Evolutionary conservation across 2,888 invertebrate species (phyloP), one percentile per base, ranked within the genome.

Genomic region (Tillus elongatus): DNA sequence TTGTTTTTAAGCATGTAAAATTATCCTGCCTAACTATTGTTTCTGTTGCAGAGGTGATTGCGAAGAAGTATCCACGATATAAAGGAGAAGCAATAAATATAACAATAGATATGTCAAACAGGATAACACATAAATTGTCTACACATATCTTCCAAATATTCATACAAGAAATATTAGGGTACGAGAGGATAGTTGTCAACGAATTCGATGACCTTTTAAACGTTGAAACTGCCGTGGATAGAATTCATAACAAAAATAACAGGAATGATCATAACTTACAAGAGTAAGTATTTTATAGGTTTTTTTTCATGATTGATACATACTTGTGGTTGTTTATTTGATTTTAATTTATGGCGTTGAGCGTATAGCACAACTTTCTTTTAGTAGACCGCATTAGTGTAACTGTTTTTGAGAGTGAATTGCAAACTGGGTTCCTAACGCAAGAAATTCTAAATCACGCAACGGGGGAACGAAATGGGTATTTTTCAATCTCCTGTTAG

Each of bases 81-180:
- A 59, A 67, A n/a, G 63, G 63, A 3, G 49, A 61, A 33, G 54
- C 64, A 1, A 41, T 69, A 35, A 60, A 63, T 39, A 61, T 74
- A 13, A 64, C 61, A 1, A 56, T 79, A 36, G 75, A 76, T 52
- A 66, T 72, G 1, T 73, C 77, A 1, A 61, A 61, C 15, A 62
- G 74, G 35, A 52, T 72, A 4, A 69, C 72, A 0, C 77, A 79
- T 49, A 70, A 73, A 40, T 55, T 79, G 26, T 64, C 66, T 16
- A 71, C 75, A 0, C 64, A 72, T 43, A 67, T 77, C 30, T 75
- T 75, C 60, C 70, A 66, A 40, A 75, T 77, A 37, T 73, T 74
- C 46, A 53, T 76, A 6, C 66, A 71, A 30, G 65, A 63, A 49
- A 54, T 70, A 16, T 50, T 71, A 13, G 66, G 64, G 4, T 74